Evolutionary conservation across 2,113 vertebrate genomes (phyloP), one percentile per base, ranked within the genome.

Genomic region (Eidolon helvum): DNA sequence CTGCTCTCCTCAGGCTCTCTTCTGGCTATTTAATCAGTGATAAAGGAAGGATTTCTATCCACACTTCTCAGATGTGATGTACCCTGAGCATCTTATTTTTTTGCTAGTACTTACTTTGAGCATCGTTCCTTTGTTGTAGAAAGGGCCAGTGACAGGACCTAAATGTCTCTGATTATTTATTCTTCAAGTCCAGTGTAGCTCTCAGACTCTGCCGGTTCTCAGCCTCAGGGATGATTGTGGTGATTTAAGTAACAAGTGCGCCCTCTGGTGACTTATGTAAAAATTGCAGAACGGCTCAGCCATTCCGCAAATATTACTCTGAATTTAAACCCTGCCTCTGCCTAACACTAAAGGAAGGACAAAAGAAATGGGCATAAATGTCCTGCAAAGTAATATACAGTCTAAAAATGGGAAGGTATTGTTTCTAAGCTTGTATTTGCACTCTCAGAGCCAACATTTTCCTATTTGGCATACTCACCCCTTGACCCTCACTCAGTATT

Each of bases 191-290:
- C 61, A 4, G 19, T 4, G 26, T n/a, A 0, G 0, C 79, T 4
- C 38, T 74, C 45, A 69, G 55, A 40, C 33, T 91, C 43, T 69
- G n/a, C 38, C 3, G 18, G 33, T 57, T n/a, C 40, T 35, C 28
- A 19, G 68, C 63, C 1, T 1, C 48, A 55, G 35, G 21, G 4
- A 48, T 30, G 15, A 78, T 24, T 11, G 72, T 24, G 53, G 50
- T 2, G 0, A 87, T 84, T 95, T 90, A 61, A 97, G 61, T 19
- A 43, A 65, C 79, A 87, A 4, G 65, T 40, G 16, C 24, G 66
- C 91, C 93, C 65, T 35, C 96, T 96, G 40, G 95, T 92, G 97
- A 40, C 33, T 11, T 28, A 38, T 48, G 0, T 90, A 82, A 94
- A 94, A 83, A 90, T 90, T 79, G 83, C 65, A 80, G 53, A 61